Evolutionary conservation across 2,888 invertebrate species (phyloP).

Genomic region (Agrotis segetum): DNA sequence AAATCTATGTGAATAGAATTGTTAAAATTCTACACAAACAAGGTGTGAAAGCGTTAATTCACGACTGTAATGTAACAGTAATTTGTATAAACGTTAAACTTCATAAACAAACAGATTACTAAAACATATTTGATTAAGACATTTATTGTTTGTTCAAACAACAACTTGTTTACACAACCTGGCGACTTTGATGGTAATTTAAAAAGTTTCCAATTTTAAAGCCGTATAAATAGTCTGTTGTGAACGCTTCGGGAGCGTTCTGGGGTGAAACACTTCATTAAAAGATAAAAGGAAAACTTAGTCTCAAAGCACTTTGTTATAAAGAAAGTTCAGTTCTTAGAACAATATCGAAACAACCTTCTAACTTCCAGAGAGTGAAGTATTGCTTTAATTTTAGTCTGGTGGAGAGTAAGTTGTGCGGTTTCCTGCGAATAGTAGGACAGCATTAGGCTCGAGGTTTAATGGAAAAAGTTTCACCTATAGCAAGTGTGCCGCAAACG

Average conservation of each 20-base stretch:
- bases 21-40: constrained; percentile 27
- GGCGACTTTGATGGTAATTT: constrained; percentile 57
- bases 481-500: constrained; percentile 30
- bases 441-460: constrained; percentile 40
- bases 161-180: constrained; percentile 47
- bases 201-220: constrained; percentile 61
- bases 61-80: constrained; percentile 22
- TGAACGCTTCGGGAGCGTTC: constrained; percentile 54
- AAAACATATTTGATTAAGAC: constrained; percentile 28
- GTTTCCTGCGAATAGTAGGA: constrained; percentile 46
- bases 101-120: constrained; percentile 35
- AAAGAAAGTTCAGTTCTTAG: constrained; percentile 62
- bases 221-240: constrained; percentile 58
- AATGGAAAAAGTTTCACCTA: constrained; percentile 55
- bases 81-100: constrained; percentile 32
- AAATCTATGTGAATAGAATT: constrained; percentile 12
- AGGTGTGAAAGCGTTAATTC: constrained; percentile 26
- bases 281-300: constrained; percentile 73
- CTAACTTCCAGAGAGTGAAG: constrained; percentile 55
- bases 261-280: constrained; percentile 72
- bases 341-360: constrained; percentile 62
- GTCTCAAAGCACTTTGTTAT: constrained; percentile 61
- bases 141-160: constrained; percentile 41
- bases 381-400: constrained; percentile 61
- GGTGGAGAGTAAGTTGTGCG: constrained; percentile 52